Evolutionary conservation across 2,888 invertebrate genomes (phyloP).

Genomic region (Cataglyphis cursor): DNA sequence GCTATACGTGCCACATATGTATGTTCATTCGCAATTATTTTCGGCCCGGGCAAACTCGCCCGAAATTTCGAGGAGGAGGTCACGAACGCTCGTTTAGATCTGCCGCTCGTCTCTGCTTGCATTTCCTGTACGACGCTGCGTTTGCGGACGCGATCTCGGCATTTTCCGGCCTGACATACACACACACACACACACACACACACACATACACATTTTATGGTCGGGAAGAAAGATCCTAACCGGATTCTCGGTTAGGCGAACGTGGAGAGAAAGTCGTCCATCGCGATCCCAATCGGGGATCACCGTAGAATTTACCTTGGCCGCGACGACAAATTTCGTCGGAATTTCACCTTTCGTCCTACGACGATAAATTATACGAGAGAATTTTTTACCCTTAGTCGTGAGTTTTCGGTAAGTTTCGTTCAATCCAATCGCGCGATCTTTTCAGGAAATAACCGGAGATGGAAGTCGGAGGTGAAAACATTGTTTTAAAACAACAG

Average conservation of each 20-base stretch:
- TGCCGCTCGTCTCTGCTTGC: conserved; percentile 16
- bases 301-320: neutral
- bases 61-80: neutral
- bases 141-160: conserved; percentile 25
- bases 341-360: neutral
- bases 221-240: neutral
- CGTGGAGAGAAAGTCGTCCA: neutral
- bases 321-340: conserved; percentile 12
- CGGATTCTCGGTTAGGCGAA: conserved; percentile 1
- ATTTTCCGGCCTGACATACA: neutral
- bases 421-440: neutral
- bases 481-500: conserved; percentile 33
- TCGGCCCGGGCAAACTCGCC: neutral
- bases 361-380: conserved; percentile 25
- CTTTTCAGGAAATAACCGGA: conserved; percentile 11
- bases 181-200: neutral
- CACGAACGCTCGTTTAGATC: neutral
- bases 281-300: conserved; percentile 9
- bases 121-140: neutral
- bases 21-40: conserved; percentile 43
- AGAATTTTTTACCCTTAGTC: neutral
- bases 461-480: neutral
- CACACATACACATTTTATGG: neutral
- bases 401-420: conserved; percentile 5
- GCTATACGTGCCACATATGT: neutral